phyloP scores from a whole-genome alignment of 2,888 invertebrate species.

The Drosophila anceps region DNA sequence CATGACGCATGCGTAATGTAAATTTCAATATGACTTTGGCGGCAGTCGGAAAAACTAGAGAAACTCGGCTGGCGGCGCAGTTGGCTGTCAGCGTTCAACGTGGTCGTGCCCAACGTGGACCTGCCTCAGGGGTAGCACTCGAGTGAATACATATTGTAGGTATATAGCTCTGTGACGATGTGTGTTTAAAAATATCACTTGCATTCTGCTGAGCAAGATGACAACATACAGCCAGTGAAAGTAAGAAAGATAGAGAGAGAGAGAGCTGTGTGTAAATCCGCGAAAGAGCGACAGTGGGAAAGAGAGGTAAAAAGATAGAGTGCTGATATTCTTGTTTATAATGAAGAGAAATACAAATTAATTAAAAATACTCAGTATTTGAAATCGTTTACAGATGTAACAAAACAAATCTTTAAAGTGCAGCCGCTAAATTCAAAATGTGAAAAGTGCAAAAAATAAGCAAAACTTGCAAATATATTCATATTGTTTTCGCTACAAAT shows the following conservation, averaged over 20 bases:
- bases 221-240: slow-evolving; percentile 24
- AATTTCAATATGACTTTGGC: slow-evolving; percentile 34
- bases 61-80: slow-evolving; percentile 68
- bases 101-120: slow-evolving; percentile 62
- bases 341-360: slow-evolving; percentile 13
- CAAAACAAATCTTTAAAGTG: background rate
- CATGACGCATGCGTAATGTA: slow-evolving; percentile 66
- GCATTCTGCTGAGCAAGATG: slow-evolving; percentile 36
- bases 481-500: background rate
- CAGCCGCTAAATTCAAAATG: slow-evolving; percentile 11
- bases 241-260: slow-evolving; percentile 3
- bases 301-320: slow-evolving; percentile 11
- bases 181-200: slow-evolving; percentile 58
- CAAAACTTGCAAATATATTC: slow-evolving; percentile 9
- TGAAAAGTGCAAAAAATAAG: slow-evolving; percentile 7
- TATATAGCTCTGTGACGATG: slow-evolving; percentile 26
- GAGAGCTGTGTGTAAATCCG: slow-evolving; percentile 3
- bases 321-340: slow-evolving; percentile 45
- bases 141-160: slow-evolving; percentile 2
- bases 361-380: slow-evolving; percentile 19
- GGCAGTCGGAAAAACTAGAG: slow-evolving; percentile 61
- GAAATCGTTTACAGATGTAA: slow-evolving; percentile 32
- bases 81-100: slow-evolving; percentile 74
- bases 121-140: slow-evolving; percentile 24
- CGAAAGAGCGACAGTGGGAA: slow-evolving; percentile 3